These are phyloP conservation scores for Anodontia alba DNA, from an alignment of 2,888 invertebrate species.

Conservation along the genomic window DNA sequence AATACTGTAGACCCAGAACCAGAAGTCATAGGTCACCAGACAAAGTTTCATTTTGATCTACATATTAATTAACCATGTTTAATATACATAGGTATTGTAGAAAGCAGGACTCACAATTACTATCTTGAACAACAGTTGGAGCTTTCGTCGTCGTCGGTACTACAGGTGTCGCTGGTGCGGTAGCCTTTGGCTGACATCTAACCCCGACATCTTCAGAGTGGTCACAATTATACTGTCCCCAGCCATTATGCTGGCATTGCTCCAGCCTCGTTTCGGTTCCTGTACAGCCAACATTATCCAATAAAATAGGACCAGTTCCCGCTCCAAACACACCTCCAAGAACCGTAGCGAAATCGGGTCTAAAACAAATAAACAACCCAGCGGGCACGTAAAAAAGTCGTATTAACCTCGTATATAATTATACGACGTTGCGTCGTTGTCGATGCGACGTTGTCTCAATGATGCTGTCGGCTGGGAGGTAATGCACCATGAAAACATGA, in stretches of 20 bases:
- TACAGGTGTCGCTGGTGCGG: slow-evolving; percentile 37
- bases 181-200: slow-evolving; percentile 65
- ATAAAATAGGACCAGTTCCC: slow-evolving; percentile 74
- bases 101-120: slow-evolving; percentile 63
- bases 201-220: slow-evolving; percentile 91
- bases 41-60: too few relatives aligned
- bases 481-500: too few relatives aligned
- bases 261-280: slow-evolving; percentile 88
- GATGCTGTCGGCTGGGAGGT: too few relatives aligned
- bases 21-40: too few relatives aligned
- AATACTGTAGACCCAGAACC: too few relatives aligned
- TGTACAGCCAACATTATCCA: slow-evolving; percentile 86
- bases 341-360: neutral
- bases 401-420: too few relatives aligned
- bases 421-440: too few relatives aligned
- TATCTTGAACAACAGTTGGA: slow-evolving; percentile 55
- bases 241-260: slow-evolving; percentile 88
- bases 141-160: slow-evolving; percentile 58
- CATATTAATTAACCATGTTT: too few relatives aligned
- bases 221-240: slow-evolving; percentile 90
- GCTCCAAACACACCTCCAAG: slow-evolving; percentile 54
- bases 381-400: too few relatives aligned
- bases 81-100: too few relatives aligned
- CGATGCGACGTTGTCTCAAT: too few relatives aligned
- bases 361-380: neutral